phyloP scores from a whole-genome alignment of 2,888 invertebrate species.

The Baccha elongata region DNA sequence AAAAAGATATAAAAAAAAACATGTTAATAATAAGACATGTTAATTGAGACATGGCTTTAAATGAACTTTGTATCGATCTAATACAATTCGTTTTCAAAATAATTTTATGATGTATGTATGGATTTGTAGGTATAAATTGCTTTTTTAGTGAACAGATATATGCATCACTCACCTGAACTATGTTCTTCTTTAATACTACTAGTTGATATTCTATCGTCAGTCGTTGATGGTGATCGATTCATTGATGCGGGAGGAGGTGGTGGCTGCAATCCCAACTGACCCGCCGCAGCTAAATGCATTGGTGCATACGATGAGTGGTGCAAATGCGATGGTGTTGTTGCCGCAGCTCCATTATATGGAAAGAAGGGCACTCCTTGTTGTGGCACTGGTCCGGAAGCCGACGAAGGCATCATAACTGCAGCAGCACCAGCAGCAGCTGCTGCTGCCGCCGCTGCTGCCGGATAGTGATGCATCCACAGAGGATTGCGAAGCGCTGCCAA shows the following conservation, averaged over 20 bases:
- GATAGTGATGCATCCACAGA: conserved; percentile 84
- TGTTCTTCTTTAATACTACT: conserved; percentile 82
- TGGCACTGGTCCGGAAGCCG: conserved; percentile 76
- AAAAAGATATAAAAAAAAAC: too few species aligned
- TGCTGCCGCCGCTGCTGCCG: conserved; percentile 80
- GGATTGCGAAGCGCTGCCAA: conserved; percentile 83
- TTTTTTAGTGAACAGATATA: too few species aligned
- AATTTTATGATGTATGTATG: too few species aligned
- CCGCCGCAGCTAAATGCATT: conserved; percentile 74
- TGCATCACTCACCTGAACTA: conserved; percentile 80
- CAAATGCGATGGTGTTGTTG: conserved; percentile 75
- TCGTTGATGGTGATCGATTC: conserved; percentile 74
- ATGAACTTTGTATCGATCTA: too few species aligned
- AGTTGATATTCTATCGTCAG: conserved; percentile 79
- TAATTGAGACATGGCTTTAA: too few species aligned
- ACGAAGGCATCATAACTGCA: conserved; percentile 61
- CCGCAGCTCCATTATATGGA: conserved; percentile 80
- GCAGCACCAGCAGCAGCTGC: conserved; percentile 78
- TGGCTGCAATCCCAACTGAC: conserved; percentile 68
- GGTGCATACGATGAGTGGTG: conserved; percentile 74
- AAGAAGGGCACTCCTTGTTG: conserved; percentile 82
- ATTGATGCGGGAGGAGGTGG: conserved; percentile 70
- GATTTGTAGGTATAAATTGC: too few species aligned
- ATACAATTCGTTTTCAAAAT: too few species aligned
- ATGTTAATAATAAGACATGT: too few species aligned